Percentiles rank a stretch among this genome's conserved stretches.
These are phyloP conservation scores for Falco peregrinus DNA, from an alignment of 2,797 vertebrate species.

Conservation along the genomic window DNA sequence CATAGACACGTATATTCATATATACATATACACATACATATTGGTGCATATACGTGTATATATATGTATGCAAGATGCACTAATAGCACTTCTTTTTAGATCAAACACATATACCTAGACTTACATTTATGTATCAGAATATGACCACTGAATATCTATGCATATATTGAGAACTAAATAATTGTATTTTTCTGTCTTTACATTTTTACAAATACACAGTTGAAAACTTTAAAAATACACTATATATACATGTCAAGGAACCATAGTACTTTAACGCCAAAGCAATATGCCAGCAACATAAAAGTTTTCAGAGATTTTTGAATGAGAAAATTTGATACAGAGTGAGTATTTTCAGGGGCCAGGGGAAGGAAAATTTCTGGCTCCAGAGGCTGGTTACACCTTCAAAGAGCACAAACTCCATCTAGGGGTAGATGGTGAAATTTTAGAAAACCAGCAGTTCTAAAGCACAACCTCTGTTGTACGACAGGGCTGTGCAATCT, in stretches of 20 bases:
- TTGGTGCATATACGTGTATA: background rate
- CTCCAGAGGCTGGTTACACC: background rate
- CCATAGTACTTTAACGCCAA: background rate
- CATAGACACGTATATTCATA: background rate
- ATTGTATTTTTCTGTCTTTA: background rate
- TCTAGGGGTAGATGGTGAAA: background rate
- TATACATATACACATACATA: background rate
- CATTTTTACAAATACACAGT: background rate
- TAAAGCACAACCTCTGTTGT: background rate
- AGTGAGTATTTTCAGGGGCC: background rate
- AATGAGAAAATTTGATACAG: background rate
- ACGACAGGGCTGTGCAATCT: background rate
- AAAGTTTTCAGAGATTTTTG: background rate
- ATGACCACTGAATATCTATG: background rate
- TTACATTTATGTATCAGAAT: background rate
- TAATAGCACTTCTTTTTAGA: background rate
- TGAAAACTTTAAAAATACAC: background rate
- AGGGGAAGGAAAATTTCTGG: slow-evolving; percentile 7
- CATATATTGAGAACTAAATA: background rate
- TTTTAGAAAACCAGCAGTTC: background rate
- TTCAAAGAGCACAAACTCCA: background rate
- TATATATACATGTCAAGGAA: background rate
- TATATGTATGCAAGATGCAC: background rate
- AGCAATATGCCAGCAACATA: background rate
- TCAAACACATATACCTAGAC: background rate